phyloP scores from a whole-genome alignment of 2,797 vertebrate genomes.

The Nasua narica region DNA sequence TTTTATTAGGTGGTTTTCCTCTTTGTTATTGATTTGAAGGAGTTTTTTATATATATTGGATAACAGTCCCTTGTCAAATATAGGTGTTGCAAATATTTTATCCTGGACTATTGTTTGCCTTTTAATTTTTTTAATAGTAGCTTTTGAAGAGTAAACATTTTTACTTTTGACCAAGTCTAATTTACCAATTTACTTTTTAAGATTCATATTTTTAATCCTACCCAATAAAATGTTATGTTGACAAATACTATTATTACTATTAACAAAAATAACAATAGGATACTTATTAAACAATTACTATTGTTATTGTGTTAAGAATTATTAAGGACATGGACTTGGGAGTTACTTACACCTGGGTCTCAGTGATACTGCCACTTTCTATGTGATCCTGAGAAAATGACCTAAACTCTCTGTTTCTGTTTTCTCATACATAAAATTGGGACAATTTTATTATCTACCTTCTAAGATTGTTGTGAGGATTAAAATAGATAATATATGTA shows the following conservation, averaged over 20 bases:
- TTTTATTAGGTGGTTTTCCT: background rate
- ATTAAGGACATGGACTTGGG: background rate
- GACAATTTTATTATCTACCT: background rate
- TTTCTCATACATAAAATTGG: background rate
- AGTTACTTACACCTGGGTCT: background rate
- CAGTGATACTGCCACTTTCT: background rate
- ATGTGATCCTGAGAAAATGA: background rate
- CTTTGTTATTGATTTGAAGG: background rate
- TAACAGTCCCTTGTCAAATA: background rate
- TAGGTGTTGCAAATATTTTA: conserved; percentile 1
- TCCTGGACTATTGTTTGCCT: background rate
- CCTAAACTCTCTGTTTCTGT: background rate
- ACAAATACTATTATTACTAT: background rate
- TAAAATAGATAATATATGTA: background rate
- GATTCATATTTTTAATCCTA: background rate
- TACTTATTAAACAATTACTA: background rate
- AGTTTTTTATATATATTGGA: background rate
- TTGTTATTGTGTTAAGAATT: background rate
- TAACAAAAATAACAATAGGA: background rate
- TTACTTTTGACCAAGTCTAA: background rate
- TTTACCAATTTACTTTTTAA: background rate
- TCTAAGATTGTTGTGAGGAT: background rate
- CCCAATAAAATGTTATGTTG: background rate
- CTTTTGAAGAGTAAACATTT: background rate
- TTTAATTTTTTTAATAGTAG: background rate